These are phyloP conservation scores for Pampusana beccarii DNA, from an alignment of 2,113 vertebrate genomes.

Conservation along the genomic window DNA sequence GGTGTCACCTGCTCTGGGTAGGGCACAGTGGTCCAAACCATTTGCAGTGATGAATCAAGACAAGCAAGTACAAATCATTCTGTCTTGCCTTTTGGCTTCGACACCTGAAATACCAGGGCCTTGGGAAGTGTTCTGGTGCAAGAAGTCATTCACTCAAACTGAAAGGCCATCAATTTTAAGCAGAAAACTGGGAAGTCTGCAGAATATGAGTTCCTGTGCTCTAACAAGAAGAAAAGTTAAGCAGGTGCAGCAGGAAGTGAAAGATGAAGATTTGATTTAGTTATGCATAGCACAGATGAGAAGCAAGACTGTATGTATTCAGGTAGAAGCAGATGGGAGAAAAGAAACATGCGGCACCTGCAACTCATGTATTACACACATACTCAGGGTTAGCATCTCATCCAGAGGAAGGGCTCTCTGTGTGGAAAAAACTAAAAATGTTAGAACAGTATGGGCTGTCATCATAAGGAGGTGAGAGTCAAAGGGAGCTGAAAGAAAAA, in stretches of 20 bases:
- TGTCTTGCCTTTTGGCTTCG: not conserved
- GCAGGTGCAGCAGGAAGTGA: not conserved
- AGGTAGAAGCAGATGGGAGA: not conserved
- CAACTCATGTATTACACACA: not conserved
- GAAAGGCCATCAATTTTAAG: not conserved
- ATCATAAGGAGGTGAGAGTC: not conserved
- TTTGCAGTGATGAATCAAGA: not conserved
- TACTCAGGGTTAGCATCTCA: not conserved
- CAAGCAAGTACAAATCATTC: not conserved
- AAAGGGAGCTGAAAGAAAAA: not conserved
- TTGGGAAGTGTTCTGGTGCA: not conserved
- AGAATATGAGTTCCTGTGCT: not conserved
- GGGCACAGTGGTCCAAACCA: not conserved
- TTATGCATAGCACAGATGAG: not conserved
- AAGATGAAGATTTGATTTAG: not conserved
- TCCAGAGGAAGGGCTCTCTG: not conserved
- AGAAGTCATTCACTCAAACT: not conserved
- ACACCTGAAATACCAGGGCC: not conserved
- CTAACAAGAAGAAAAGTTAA: not conserved
- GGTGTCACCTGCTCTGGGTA: not conserved
- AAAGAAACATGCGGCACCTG: not conserved
- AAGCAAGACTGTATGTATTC: not conserved
- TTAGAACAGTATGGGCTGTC: not conserved
- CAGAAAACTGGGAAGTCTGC: not conserved
- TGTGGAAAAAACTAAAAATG: not conserved